Percentiles rank a stretch among this genome's conserved stretches.
These are phyloP conservation scores for Automeris io DNA, from an alignment of 2,888 invertebrate species.

Conservation along the genomic window DNA sequence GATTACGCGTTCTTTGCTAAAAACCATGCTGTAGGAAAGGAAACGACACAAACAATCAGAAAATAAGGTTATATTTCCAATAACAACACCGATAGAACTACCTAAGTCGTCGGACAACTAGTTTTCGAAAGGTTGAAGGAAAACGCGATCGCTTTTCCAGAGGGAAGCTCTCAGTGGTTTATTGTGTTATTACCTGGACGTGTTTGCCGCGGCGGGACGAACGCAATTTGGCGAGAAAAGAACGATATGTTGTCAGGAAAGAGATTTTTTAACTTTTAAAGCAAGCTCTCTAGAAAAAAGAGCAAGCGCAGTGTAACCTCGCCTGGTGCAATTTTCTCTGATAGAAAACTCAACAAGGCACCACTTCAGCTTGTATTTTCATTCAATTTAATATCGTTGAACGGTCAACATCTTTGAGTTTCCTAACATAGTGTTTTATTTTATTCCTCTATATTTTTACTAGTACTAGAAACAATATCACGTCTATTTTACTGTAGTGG, in stretches of 20 bases:
- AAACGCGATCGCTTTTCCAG: constrained; percentile 75
- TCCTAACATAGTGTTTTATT: constrained; percentile 9
- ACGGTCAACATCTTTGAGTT: constrained; percentile 37
- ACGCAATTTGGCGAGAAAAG: constrained; percentile 71
- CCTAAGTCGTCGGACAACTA: constrained; percentile 61
- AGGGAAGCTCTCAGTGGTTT: constrained; percentile 75
- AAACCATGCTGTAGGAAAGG: constrained; percentile 29
- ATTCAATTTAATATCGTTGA: constrained; percentile 59
- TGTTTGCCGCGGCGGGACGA: constrained; percentile 69
- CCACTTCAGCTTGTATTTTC: constrained; percentile 61
- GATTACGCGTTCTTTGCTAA: constrained; percentile 53
- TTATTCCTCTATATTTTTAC: background rate
- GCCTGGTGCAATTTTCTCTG: constrained; percentile 68
- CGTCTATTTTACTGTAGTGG: constrained; percentile 9
- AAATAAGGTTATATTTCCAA: constrained; percentile 54
- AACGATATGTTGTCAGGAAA: constrained; percentile 70
- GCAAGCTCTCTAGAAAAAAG: constrained; percentile 47
- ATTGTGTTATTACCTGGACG: constrained; percentile 78
- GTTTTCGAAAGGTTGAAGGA: constrained; percentile 70
- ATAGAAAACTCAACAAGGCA: constrained; percentile 62
- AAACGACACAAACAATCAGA: constrained; percentile 41
- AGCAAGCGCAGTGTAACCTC: constrained; percentile 43
- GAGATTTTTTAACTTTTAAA: constrained; percentile 65
- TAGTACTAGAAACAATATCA: background rate
- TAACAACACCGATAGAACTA: constrained; percentile 27